phyloP scores from a whole-genome alignment of 1,140 invertebrate genomes.

The Metaphire vulgaris region DNA sequence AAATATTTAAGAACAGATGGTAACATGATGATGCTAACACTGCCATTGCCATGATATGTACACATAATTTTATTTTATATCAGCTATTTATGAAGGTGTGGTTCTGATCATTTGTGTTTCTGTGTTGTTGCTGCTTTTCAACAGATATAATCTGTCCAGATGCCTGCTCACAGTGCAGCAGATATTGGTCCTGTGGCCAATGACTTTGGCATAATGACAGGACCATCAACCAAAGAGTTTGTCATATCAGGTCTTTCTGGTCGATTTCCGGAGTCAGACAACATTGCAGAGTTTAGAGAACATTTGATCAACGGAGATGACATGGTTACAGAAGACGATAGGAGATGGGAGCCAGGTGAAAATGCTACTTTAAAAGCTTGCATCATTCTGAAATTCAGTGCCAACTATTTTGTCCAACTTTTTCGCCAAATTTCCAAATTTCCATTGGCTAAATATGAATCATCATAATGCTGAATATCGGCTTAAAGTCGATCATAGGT shows the following conservation, averaged over 20 bases:
- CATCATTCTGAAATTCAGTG: too few species aligned
- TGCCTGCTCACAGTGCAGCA: not conserved
- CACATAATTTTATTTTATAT: too few species aligned
- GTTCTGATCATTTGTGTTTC: too few species aligned
- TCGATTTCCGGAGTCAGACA: slow-evolving; percentile 76
- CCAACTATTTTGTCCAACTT: too few species aligned
- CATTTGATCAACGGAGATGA: slow-evolving; percentile 77
- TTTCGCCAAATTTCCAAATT: too few species aligned
- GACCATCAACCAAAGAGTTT: not conserved
- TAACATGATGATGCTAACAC: too few species aligned
- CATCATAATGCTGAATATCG: not conserved
- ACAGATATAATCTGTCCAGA: too few species aligned
- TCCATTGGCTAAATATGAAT: not conserved
- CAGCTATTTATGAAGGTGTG: too few species aligned
- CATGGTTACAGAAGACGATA: slow-evolving; percentile 77
- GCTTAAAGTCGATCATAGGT: not conserved
- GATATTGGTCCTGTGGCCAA: not conserved
- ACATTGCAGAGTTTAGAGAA: slow-evolving; percentile 79
- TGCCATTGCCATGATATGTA: too few species aligned
- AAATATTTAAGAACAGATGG: too few species aligned
- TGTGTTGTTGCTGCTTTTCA: too few species aligned
- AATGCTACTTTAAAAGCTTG: not conserved
- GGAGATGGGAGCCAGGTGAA: slow-evolving; percentile 67
- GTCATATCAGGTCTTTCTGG: slow-evolving; percentile 58
- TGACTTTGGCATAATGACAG: not conserved